Percentiles rank a stretch among this genome's conserved stretches.
phyloP scores from a whole-genome alignment of 35 echinoderm and acorn worm species.

The Diadema setosum region DNA sequence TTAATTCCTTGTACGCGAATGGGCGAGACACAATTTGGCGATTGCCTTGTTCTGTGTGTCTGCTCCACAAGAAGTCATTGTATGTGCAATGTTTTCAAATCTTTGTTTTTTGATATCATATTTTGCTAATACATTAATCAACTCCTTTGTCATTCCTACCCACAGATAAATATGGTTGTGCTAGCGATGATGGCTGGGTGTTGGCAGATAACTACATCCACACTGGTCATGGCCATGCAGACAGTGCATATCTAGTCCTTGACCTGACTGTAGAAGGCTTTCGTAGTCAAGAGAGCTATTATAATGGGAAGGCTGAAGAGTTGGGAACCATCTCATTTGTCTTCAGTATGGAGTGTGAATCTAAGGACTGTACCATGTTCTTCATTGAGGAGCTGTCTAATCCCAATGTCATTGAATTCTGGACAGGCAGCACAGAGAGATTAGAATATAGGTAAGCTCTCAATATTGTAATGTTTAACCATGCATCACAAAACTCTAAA shows the following conservation, averaged over 20 bases:
- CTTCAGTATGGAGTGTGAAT: slow-evolving; percentile 71
- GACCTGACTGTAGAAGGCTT: slow-evolving; percentile 50
- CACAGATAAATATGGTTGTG: slow-evolving; percentile 46
- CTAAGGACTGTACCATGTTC: slow-evolving; percentile 65
- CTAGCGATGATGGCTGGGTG: slow-evolving; percentile 62
- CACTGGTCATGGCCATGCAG: slow-evolving; percentile 70
- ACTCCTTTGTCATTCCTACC: neutral
- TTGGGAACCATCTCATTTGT: slow-evolving; percentile 68
- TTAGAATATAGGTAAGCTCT: slow-evolving; percentile 46
- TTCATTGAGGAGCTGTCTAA: slow-evolving; percentile 60
- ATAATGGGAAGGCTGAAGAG: slow-evolving; percentile 62
- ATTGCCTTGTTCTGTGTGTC: no score
- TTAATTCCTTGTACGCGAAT: no score
- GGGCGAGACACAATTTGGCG: no score
- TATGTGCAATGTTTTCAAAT: no score
- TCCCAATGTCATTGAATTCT: slow-evolving; percentile 65
- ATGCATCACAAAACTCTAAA: no score
- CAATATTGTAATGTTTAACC: no score
- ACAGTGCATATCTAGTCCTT: slow-evolving; percentile 89
- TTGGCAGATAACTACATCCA: slow-evolving; percentile 70
- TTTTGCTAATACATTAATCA: no score
- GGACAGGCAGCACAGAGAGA: slow-evolving; percentile 45
- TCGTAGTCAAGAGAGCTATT: slow-evolving; percentile 43
- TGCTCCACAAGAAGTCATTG: no score
- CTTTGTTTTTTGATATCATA: no score